Evolutionary conservation across 2,797 vertebrate species (phyloP), one percentile per base, ranked within the genome.

Genomic region (Synanceia verrucosa): DNA sequence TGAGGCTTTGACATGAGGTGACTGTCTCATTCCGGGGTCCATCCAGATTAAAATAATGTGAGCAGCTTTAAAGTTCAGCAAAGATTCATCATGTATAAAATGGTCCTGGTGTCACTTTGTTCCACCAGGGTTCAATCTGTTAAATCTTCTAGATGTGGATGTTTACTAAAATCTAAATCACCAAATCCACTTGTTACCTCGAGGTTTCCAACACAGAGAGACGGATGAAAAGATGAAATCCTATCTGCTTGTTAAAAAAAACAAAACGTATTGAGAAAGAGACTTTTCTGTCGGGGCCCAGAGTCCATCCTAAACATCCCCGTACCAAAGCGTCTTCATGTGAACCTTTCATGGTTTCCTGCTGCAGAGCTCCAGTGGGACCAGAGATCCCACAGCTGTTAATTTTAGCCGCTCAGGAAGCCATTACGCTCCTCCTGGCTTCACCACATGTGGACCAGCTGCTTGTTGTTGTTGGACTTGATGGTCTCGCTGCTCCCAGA

Each of bases 381-480:
- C 79, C 80, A 73, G 39, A 78, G 73, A 88, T 88, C 84, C 86
- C 90, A 87, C 90, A 91, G 87, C 82, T 86, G 79, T 76, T 90
- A 90, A 90, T 90, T 91, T 89, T 86, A 88, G 81, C 84, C 51
- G 44, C 39, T 26, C 16, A 4, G 21, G 56, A 88, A 88, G 48
- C 85, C 75, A 56, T 88, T 66, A 69, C 37, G n/a, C 78, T 75
- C 69, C 86, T 82, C 76, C 78, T 78, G 68, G 75, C 80, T 65
- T 84, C 48, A 48, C 88, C 88, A 73, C 86, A 91, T 91, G 87
- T 86, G 79, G 74, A 80, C 31, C 86, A 91, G 89, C 90, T 89
- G 89, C 72, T 78, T 86, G 81, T 84, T 86, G 34, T 84, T 85
- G 83, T 81, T 83, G 80, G 83, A 85, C 56, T 41, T 80, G 65